Base-by-base conservation (phyloP, 2,113 vertebrate genomes). In the Psilopogon haemacephalus region DNA sequence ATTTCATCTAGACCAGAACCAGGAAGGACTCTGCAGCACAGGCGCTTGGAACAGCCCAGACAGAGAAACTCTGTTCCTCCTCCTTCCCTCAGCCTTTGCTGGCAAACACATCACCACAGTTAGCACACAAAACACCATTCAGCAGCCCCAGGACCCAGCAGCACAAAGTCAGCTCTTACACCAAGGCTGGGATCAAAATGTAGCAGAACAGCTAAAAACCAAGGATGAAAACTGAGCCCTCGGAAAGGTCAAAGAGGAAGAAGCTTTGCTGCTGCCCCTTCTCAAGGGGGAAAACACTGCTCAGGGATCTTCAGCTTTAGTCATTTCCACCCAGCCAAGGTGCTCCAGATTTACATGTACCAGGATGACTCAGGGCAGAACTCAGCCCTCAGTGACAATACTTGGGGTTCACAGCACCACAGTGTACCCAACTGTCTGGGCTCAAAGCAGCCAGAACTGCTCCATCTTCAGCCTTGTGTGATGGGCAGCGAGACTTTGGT, bases 51-150 rank as follows among this genome's bases (percentile, higher is more conserved):
- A 37, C 37, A 76, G 63, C 38, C 35, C 64, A 54, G 30, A 91
- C 91, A 88, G 91, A 90, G 91, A 32, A 92, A 84, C 52, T 88
- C 84, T 94, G 91, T 55, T 90, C 58, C 79, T 91, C 52, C 65
- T 71, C 67, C 62, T 85, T 38, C 71, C 62, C 82, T 32, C 74
- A 65, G 46, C 3, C 64, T 40, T 42, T 62, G 76, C 89, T 69
- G 64, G 60, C 84, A 70, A 86, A 86, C 76, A 90, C 89, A 84
- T 65, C 84, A 26, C 72, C 28, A 46, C 80, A 70, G 55, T 62
- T 48, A 48, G 19, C 50, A 67, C 86, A 94, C 44, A 86, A 62
- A 76, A 52, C 84, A 73, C 64, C 64, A 77, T 76, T 90, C 80
- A 70, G 33, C 26, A 28, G 11, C n/a, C 68, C 64, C 80, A 42